Base-by-base conservation (phyloP, 2,113 vertebrate genomes). In the Pongo pygmaeus region DNA sequence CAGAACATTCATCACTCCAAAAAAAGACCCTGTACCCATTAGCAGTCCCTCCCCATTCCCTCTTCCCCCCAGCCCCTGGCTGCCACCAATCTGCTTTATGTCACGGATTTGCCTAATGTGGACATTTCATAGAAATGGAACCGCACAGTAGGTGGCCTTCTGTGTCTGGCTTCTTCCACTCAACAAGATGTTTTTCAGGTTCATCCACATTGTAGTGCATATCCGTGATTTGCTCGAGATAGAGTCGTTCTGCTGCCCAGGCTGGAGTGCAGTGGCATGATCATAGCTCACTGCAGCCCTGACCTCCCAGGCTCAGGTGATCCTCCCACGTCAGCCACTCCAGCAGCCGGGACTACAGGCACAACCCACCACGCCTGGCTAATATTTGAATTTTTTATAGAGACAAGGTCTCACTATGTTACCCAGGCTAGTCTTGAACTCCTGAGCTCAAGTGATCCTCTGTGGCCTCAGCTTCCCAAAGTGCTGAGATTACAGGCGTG, bases 201-300 rank as follows among this genome's bases (percentile, higher is more conserved):
- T 27, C 64, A 25, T 20, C 20, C 5, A 0, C 25, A 43, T 9
- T 1, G 11, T 17, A 2, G 75, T 13, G 2, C 35, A 52, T 4
- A 1, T 20, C 64, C 35, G 43, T 4, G 9, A 30, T 69, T 35
- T 69, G 12, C 23, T 25, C 0, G 57, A 59, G 23, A 32, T 69
- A 27, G 64, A 69, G 64, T 69, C 32, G 13, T 14, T 17, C 32
- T 35, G 64, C 32, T 69, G 30, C 64, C 64, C 64, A 69, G 32
- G 30, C 64, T 35, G 30, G 30, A 67, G 64, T 67, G 14, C 64
- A 69, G 14, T 35, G 64, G 64, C 32, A 6, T 69, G 64, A 14
- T 69, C 64, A 69, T 17, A 27, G 32, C 32, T 64, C 14, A 69
- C 14, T 35, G 14, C 64, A 17, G 64, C 64, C 13, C 32, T 17